Base-by-base conservation (phyloP, 2,797 vertebrate species). In the Apogon talboti region DNA sequence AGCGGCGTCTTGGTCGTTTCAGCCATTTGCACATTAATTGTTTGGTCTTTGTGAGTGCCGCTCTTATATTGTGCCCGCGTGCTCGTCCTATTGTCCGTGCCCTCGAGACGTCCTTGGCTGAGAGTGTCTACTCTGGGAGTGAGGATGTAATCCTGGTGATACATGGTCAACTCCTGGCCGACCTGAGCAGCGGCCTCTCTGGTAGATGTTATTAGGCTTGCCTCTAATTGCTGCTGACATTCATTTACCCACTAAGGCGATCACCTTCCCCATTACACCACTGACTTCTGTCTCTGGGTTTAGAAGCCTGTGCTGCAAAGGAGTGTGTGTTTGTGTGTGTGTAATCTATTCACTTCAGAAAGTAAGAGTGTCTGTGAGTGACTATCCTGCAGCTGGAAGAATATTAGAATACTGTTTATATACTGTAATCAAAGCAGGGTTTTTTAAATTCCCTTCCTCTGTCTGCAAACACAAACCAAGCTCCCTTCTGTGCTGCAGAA, bases 161-260 rank as follows among this genome's bases (percentile, higher is more conserved):
- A 88, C 91, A 92, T 83, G 83, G 87, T 87, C 80, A 90, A 88
- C 87, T 83, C 74, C 71, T 92, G 90, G 92, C 92, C 93, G 28
- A 57, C 38, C 76, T 83, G 70, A 12, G 51, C 84, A 71, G 78
- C 74, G 85, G 82, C 72, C 86, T 69, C 79, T 87, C 87, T 82
- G 83, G 67, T 81, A 74, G 72, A 84, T 62, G 79, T 85, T 89
- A 88, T 92, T 92, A 91, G 59, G 50, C 63, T 45, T 78, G 81
- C 85, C 86, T 92, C 90, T 94, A 93, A 94, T 94, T 93, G 92
- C 89, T 81, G 77, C 81, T 92, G 93, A 92, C 91, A 85, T 93
- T 93, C 88, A 92, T 92, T 93, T 91, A 91, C 78, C 89, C 90
- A 92, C 86, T 78, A 90, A 89, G 82, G 78, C 86, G 89, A 90